These are phyloP conservation scores for Phaethon lepturus DNA, from an alignment of 2,113 vertebrate species.

Conservation along the genomic window DNA sequence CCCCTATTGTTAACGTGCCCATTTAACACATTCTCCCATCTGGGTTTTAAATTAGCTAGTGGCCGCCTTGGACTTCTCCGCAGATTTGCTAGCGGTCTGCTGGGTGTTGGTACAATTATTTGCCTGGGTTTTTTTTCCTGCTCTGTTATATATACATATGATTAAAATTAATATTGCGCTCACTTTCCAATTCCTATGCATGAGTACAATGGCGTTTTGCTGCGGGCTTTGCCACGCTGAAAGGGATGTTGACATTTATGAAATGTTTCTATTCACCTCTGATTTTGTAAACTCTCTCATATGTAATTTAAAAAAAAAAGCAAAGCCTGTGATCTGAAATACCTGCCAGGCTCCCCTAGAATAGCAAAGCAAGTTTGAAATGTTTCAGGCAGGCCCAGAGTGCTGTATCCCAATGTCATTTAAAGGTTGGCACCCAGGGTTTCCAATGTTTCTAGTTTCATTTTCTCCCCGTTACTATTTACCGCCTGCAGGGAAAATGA, in stretches of 20 bases:
- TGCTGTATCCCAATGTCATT: conserved; percentile 31
- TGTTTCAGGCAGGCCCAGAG: background rate
- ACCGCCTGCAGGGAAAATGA: background rate
- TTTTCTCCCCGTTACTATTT: background rate
- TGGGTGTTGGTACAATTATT: background rate
- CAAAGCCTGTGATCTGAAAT: background rate
- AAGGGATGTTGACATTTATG: background rate
- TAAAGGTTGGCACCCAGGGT: background rate
- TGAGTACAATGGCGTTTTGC: background rate
- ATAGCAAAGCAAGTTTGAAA: background rate
- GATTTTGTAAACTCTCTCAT: background rate
- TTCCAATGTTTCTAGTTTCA: background rate
- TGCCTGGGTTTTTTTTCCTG: background rate
- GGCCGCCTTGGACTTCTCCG: background rate
- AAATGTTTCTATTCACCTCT: background rate
- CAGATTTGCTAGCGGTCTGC: background rate
- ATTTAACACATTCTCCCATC: background rate
- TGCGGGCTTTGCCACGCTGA: background rate
- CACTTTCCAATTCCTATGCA: background rate
- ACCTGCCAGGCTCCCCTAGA: background rate
- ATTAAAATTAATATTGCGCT: background rate
- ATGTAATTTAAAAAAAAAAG: background rate
- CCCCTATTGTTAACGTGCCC: background rate
- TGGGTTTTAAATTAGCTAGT: background rate
- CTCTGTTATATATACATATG: background rate